A percentile compares a stretch with the other conserved stretches of the same genome.
Conservation (phyloP, 2,888 invertebrate species). For the Dicycla oo region DNA sequence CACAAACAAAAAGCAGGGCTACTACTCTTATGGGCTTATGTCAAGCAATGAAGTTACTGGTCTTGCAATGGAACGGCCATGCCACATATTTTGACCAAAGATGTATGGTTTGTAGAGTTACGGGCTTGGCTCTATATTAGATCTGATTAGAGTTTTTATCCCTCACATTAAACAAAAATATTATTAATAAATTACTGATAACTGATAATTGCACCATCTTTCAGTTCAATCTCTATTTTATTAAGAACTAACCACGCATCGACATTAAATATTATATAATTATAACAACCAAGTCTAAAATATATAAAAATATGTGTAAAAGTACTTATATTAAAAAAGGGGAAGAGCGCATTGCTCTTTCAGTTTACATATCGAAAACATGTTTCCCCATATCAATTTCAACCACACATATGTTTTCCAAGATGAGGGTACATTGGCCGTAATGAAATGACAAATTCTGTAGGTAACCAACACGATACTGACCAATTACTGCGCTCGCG, state of each 20-base stretch:
- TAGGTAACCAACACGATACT: conserved; percentile 76
- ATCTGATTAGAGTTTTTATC: background rate
- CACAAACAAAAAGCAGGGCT: background rate
- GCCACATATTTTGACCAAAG: background rate
- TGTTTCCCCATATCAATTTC: conserved; percentile 2
- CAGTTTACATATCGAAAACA: background rate
- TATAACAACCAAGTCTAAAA: background rate
- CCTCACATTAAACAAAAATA: background rate
- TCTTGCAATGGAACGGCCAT: background rate
- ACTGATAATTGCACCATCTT: background rate
- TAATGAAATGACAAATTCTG: conserved; percentile 74
- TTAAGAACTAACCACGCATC: background rate
- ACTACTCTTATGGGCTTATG: no score
- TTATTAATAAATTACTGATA: background rate
- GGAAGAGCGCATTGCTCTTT: background rate
- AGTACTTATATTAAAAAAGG: background rate
- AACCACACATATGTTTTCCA: conserved; percentile 10
- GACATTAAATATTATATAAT: background rate
- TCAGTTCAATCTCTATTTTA: background rate
- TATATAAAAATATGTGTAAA: no score
- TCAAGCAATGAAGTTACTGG: background rate
- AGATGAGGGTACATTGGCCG: conserved; percentile 20
- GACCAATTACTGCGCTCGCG: conserved; percentile 85
- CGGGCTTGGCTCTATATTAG: no score
- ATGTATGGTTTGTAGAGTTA: background rate